phyloP scores from a whole-genome alignment of 2,888 invertebrate species.

The Temnothorax unifasciatus region DNA sequence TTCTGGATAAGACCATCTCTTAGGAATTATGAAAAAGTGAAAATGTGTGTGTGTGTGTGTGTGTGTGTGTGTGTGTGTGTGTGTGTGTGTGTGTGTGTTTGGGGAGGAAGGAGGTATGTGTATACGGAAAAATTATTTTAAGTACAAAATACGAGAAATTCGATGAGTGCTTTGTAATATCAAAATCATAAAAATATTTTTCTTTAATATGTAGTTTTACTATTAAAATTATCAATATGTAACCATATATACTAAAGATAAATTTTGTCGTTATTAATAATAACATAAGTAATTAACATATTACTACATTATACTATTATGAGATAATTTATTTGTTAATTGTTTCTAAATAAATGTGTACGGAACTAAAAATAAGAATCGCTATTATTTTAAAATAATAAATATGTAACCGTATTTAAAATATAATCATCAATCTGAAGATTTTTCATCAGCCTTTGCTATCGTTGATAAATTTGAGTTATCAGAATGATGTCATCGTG shows the following conservation, averaged over 20 bases:
- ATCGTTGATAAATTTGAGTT: slow-evolving; percentile 22
- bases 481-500: not conserved
- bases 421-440: not conserved
- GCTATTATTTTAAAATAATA: not conserved
- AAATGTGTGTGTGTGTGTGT: not conserved
- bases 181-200: not conserved
- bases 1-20: slow-evolving; percentile 52
- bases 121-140: slow-evolving; percentile 26
- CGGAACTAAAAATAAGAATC: not conserved
- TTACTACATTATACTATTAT: not conserved
- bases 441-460: not conserved
- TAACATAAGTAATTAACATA: not conserved
- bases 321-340: slow-evolving; percentile 2
- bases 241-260: not conserved
- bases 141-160: not conserved
- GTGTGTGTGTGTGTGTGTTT: not conserved
- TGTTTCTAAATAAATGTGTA: not conserved
- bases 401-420: not conserved
- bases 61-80: not conserved
- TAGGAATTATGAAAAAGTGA: slow-evolving; percentile 50
- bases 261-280: not conserved
- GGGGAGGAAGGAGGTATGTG: not conserved
- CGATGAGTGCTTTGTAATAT: not conserved
- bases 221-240: not conserved
- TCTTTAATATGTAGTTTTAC: not conserved